Percentiles rank a stretch among this genome's conserved stretches.
phyloP scores from a whole-genome alignment of 2,888 invertebrate genomes.

The Ernsta delagoae region DNA sequence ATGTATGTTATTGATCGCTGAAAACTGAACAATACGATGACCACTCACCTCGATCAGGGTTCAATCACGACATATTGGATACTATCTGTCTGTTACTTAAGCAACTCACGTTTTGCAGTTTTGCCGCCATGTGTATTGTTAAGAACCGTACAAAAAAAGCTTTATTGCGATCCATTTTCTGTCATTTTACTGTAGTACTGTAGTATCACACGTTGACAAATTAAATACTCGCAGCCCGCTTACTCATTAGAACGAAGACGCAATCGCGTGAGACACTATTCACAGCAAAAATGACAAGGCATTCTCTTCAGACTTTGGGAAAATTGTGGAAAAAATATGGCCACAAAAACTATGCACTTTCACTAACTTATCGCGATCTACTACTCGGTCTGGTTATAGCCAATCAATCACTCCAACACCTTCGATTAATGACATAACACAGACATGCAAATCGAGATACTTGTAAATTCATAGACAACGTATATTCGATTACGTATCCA shows the following conservation, averaged over 20 bases:
- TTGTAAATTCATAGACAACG: conserved; percentile 21
- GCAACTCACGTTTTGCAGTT: conserved; percentile 18
- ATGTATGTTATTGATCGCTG: conserved; percentile 14
- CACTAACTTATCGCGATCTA: conserved; percentile 30
- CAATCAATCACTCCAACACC: conserved; percentile 32
- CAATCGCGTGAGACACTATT: conserved; percentile 43
- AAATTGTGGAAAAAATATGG: conserved; percentile 18
- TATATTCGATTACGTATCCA: conserved; percentile 33
- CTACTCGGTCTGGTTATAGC: conserved; percentile 30
- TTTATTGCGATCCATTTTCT: conserved; percentile 16
- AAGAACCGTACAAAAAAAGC: conserved; percentile 16
- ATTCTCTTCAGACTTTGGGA: conserved; percentile 20
- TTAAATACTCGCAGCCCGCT: neutral
- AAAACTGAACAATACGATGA: conserved; percentile 23
- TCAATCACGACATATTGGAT: conserved; percentile 16
- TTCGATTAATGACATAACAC: conserved; percentile 48
- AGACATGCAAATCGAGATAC: conserved; percentile 28
- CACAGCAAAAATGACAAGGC: conserved; percentile 28
- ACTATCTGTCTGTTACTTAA: conserved; percentile 16
- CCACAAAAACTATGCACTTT: conserved; percentile 37
- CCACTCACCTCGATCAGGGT: conserved; percentile 16
- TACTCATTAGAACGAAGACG: conserved; percentile 20
- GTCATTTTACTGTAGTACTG: conserved; percentile 14
- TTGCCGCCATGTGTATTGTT: conserved; percentile 6
- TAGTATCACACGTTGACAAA: conserved; percentile 15